Evolutionary conservation across 2,888 invertebrate genomes (phyloP), one percentile per base, ranked within the genome.

Genomic region (Melanargia galathea): DNA sequence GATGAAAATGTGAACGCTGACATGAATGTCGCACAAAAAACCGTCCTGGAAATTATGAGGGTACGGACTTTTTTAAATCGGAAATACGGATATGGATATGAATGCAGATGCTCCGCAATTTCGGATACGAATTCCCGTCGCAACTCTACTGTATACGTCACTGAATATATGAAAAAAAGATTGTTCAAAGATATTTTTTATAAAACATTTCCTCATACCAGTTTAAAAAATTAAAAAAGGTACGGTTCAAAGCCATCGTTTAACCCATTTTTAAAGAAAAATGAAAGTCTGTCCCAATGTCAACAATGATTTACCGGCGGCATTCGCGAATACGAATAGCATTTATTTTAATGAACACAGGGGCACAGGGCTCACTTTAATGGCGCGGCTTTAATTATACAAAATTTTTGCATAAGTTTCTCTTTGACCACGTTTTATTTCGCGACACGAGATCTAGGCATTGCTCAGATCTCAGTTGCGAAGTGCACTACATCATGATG

Each of bases 331-430:
- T 57, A 45, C 56, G 56, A 46, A 43, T 57, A 45, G 56, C 56
- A 57, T 57, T 57, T 57, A 57, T 57, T 57, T 57, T 57, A 46
- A 57, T 57, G 45, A 57, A 45, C 46, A 46, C 56, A 57, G 43
- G 13, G 30, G 30, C 46, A 46, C 56, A 57, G 43, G 13, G 30
- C 45, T 57, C 45, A 45, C 45, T 45, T 45, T 57, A 45, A 57
- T 57, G 56, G 45, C 45, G 33, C 30, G 56, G 30, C 56, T 45
- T 57, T 57, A 45, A 57, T 57, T 57, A 57, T 57, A 45, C 33
- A 54, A 54, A 45, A 13, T 57, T 57, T 57, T 46, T 57, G 56
- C 33, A 57, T 57, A 46, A 57, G 30, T 57, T 57, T 57, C 56
- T 20, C 56, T 57, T 57, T 57, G 45, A 57, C 26, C 13, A 46